phyloP scores from a whole-genome alignment of 2,113 vertebrate genomes.

The Perca schrenkii region DNA sequence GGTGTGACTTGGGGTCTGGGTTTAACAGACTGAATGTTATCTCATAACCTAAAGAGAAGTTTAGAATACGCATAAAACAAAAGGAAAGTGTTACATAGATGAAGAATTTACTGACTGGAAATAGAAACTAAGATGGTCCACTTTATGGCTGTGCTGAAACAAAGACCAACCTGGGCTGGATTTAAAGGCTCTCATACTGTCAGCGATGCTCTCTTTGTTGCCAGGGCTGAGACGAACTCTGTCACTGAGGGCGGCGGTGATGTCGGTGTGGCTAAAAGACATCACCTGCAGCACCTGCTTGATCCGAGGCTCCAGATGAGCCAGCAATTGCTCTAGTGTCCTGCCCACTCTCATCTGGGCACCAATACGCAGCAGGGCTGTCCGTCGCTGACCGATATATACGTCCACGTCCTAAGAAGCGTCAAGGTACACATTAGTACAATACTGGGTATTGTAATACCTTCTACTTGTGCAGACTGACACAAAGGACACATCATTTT shows the following conservation, averaged over 20 bases:
- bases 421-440: neutral
- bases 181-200: constrained; percentile 92
- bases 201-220: constrained; percentile 83
- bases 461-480: neutral
- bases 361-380: constrained; percentile 80
- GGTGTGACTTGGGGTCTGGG: constrained; percentile 93
- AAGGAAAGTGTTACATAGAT: neutral
- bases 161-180: constrained; percentile 91
- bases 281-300: constrained; percentile 87
- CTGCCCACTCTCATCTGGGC: constrained; percentile 67
- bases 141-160: constrained; percentile 2
- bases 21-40: constrained; percentile 97
- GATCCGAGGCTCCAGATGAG: constrained; percentile 78
- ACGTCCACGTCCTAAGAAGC: constrained; percentile 81
- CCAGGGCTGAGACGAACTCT: constrained; percentile 85
- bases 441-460: neutral
- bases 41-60: constrained; percentile 89
- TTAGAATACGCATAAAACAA: neutral
- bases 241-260: constrained; percentile 88
- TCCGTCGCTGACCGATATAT: constrained; percentile 90
- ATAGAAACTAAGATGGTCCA: neutral
- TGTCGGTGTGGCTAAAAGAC: constrained; percentile 90
- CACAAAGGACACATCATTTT: neutral
- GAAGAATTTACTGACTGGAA: neutral
- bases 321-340: constrained; percentile 79